These are phyloP conservation scores for Chrosomus eos DNA, from an alignment of 2,797 vertebrate species.

Conservation along the genomic window DNA sequence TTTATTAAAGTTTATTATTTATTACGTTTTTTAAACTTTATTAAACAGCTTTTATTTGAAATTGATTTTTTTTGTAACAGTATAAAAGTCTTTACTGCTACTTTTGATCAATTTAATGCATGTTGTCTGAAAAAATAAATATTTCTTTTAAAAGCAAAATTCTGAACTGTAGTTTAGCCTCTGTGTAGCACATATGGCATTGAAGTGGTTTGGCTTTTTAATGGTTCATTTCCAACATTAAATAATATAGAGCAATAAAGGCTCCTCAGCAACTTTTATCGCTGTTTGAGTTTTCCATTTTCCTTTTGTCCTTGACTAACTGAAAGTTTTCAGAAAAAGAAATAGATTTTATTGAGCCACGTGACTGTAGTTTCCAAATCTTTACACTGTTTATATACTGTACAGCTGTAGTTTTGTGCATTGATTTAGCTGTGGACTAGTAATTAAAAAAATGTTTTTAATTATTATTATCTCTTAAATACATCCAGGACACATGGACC, in stretches of 20 bases:
- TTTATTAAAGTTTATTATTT: neutral
- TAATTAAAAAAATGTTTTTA: neutral
- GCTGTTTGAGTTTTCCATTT: neutral
- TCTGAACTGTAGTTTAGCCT: neutral
- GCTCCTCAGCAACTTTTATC: neutral
- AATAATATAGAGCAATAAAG: constrained; percentile 6
- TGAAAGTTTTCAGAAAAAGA: neutral
- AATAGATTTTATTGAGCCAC: constrained; percentile 4
- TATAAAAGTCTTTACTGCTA: neutral
- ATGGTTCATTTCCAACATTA: neutral
- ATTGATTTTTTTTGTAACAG: neutral
- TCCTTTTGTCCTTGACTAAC: neutral
- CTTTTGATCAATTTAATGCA: neutral
- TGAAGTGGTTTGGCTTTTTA: neutral
- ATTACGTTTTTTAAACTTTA: neutral
- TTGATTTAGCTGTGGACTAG: constrained; percentile 16
- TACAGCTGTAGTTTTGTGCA: constrained; percentile 28
- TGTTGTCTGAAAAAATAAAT: neutral
- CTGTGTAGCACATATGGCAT: neutral
- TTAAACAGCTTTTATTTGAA: neutral
- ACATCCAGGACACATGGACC: neutral
- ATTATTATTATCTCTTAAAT: neutral
- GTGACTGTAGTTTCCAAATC: neutral
- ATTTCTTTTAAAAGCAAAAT: neutral
- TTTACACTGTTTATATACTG: neutral